These are phyloP conservation scores for Euplexia lucipara DNA, from an alignment of 2,888 invertebrate genomes.

Conservation along the genomic window DNA sequence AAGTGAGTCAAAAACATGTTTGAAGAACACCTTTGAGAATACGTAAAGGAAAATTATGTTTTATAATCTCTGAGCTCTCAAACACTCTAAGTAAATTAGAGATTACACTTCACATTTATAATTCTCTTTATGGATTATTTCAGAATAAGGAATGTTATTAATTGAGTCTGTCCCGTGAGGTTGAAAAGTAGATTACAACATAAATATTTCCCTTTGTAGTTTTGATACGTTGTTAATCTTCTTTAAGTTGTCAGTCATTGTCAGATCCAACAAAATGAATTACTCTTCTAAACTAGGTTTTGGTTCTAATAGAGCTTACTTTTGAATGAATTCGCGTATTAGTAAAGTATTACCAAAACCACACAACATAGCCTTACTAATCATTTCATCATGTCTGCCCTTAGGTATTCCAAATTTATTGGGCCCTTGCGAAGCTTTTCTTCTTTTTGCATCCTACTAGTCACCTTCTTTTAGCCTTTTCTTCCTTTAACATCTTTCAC, in stretches of 20 bases:
- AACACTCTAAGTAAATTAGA: conserved; percentile 58
- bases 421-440: too few species aligned
- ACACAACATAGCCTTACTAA: too few species aligned
- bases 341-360: too few species aligned
- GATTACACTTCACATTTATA: conserved; percentile 49
- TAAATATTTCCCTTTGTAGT: background rate
- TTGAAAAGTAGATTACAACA: background rate
- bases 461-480: too few species aligned
- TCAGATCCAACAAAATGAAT: background rate
- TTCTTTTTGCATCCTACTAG: too few species aligned
- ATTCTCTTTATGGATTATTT: conserved; percentile 55
- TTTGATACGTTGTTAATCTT: background rate
- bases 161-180: conserved; percentile 16
- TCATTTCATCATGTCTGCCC: too few species aligned
- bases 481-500: too few species aligned
- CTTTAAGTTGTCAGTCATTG: background rate
- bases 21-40: conserved; percentile 49
- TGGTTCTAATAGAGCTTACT: too few species aligned
- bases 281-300: conserved; percentile 17
- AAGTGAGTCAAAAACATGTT: conserved; percentile 7
- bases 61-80: conserved; percentile 53
- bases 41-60: conserved; percentile 50
- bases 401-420: too few species aligned
- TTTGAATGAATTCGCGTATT: too few species aligned
- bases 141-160: conserved; percentile 38